Evolutionary conservation across 2,797 vertebrate species (phyloP), one percentile per base, ranked within the genome.

Genomic region (Aphelocoma californica): DNA sequence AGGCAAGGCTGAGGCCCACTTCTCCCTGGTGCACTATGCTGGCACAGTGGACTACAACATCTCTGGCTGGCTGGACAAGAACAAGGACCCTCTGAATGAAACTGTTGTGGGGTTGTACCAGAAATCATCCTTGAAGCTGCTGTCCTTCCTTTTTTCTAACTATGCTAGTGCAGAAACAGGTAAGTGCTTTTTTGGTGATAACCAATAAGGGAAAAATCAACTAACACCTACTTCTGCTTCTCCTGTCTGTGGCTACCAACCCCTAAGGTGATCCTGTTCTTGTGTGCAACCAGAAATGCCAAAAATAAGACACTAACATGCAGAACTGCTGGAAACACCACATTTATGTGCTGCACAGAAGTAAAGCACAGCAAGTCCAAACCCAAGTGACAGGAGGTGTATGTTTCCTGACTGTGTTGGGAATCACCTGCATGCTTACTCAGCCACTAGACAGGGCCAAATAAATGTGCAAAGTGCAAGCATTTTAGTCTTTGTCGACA

Each of bases 11-110:
- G 99, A 99, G 92, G 99, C 98, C 5, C 99, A 99, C 97, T 99
- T 99, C 93, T 98, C 98, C 0, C 95, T 98, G 81, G 71, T 98
- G 19, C 99, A 99, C 96, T 99, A 99, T 0, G 98, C 99, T 4
- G 98, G 99, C 13, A 99, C 98, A 0, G 99, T 99, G 92, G 98
- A 99, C 84, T 99, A 99, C 97, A 99, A 99, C 83, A 98, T 99
- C 12, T 0, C 7, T 21, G 98, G 99, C 20, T 99, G 99, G 99
- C 97, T 99, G 5, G 98, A 96, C 4, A 96, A 96, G 45, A 99
- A 99, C 97, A 99, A 99, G 98, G 99, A 99, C 7, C 98, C 98
- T 36, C 42, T 99, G 97, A 99, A 99, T 3, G 98, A 99, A 70
- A 98, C 98, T 4, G 97, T 99, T 18, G 19, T 99, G 2, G 98